Base-by-base conservation (phyloP, 2,888 invertebrate species). In the Stenichneumon culpator region DNA sequence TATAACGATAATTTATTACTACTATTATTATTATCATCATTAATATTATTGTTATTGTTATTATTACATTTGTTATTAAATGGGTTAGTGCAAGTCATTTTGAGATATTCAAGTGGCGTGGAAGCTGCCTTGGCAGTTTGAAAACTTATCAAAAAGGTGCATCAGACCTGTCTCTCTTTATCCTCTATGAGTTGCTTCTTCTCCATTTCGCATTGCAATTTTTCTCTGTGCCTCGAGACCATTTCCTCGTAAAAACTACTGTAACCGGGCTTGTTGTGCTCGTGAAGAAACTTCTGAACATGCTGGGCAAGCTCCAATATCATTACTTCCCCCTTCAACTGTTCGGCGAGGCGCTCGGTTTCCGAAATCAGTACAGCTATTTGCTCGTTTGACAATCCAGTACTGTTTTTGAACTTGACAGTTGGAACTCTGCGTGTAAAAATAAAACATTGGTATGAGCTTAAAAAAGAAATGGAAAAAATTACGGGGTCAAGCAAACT, bases 231-330 rank as follows among this genome's bases (percentile, higher is more conserved):
- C 75, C 97, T 95, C 72, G 95, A 95, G 11, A 98, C 93, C 98
- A 99, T 99, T 94, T 98, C 97, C 86, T 99, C 98, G 90, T 98
- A 98, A 93, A 97, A 98, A 9, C 98, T 98, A 82, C 97, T 95
- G 73, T 95, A 95, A 0, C 96, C 96, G 0, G 98, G 97, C 92
- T 97, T 97, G 92, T 98, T 98, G 93, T 98, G 96, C 28, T 96
- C 94, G 86, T 97, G 96, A 0, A 99, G 95, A 92, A 97, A 98
- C 92, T 96, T 96, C 95, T 97, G 96, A 0, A 97, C 96, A 92
- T 96, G 95, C 90, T 97, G 97, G 1, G 97, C 96, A 67, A 99
- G 93, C 90, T 98, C 97, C 91, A 96, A 97, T 88, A 99, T 97
- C 97, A 98, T 98, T 39, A 97, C 98, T 94, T 97, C 97, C 0